A percentile compares a stretch with the other conserved stretches of the same genome.
Conservation (phyloP, 2,797 vertebrate species). For the Arnoldichthys spilopterus region DNA sequence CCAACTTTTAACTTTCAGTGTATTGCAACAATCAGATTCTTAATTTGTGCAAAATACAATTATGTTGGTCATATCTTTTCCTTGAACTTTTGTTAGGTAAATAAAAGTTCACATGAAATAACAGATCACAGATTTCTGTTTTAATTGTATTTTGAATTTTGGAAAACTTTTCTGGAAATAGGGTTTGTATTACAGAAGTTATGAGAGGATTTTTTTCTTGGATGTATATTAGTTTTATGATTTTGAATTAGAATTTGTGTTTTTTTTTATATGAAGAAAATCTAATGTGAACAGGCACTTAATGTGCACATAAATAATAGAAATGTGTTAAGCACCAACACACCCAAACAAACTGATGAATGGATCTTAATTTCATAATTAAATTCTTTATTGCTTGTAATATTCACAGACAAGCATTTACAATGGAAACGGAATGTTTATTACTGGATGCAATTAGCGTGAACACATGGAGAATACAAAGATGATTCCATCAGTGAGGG, state of each 20-base stretch:
- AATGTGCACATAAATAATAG: neutral
- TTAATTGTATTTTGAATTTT: no score
- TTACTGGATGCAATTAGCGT: constrained; percentile 78
- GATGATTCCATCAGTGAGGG: constrained; percentile 72
- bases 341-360: constrained; percentile 14
- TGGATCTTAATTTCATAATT: constrained; percentile 14
- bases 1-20: no score
- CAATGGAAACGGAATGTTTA: constrained; percentile 68
- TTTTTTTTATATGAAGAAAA: neutral
- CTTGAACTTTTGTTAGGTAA: no score
- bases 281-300: neutral
- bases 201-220: constrained; percentile 61
- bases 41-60: no score
- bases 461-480: constrained; percentile 73
- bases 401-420: constrained; percentile 14
- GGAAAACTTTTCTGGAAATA: no score
- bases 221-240: neutral
- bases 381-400: constrained; percentile 17
- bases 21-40: no score
- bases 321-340: neutral
- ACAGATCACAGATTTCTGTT: no score
- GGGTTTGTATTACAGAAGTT: constrained; percentile 73
- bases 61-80: no score
- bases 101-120: no score
- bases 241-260: neutral